Conservation (phyloP, 2,113 vertebrate genomes). For the Leptocoma aspasia region DNA sequence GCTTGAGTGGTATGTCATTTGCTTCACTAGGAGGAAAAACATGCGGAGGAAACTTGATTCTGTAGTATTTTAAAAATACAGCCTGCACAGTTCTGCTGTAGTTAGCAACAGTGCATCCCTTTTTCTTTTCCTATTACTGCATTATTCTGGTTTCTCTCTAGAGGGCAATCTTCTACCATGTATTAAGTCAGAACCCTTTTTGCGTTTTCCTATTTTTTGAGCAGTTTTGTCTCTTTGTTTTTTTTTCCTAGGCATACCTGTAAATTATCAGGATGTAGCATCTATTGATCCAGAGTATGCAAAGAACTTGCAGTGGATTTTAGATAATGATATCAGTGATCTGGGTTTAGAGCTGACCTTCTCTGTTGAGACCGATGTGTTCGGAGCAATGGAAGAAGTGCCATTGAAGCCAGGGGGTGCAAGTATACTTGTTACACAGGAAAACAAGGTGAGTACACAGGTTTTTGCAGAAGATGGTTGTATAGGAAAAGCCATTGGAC, state of each 20-base stretch:
- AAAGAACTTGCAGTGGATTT: conserved; percentile 98
- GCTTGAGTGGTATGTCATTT: not conserved
- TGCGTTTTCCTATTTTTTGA: not conserved
- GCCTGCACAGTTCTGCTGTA: not conserved
- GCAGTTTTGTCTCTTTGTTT: not conserved
- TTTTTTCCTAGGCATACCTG: conserved; percentile 86
- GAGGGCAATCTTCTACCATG: conserved; percentile 74
- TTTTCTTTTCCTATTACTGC: not conserved
- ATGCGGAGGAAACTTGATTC: not conserved
- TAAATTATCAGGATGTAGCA: conserved; percentile 97
- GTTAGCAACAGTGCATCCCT: not conserved
- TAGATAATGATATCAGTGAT: conserved; percentile 98
- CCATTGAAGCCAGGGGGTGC: conserved; percentile 92
- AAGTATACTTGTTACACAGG: conserved; percentile 92
- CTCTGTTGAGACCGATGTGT: conserved; percentile 96
- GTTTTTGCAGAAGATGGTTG: not conserved
- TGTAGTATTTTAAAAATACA: not conserved
- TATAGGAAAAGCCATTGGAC: not conserved
- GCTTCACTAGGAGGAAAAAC: not conserved
- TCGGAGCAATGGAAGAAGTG: conserved; percentile 97
- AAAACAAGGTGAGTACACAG: conserved; percentile 86
- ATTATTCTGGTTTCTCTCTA: conserved; percentile 65
- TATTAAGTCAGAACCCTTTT: conserved; percentile 1
- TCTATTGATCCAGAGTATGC: conserved; percentile 99
- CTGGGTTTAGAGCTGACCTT: conserved; percentile 95